Conservation (phyloP, 2,797 vertebrate species). For the Danio jaintianensis region DNA sequence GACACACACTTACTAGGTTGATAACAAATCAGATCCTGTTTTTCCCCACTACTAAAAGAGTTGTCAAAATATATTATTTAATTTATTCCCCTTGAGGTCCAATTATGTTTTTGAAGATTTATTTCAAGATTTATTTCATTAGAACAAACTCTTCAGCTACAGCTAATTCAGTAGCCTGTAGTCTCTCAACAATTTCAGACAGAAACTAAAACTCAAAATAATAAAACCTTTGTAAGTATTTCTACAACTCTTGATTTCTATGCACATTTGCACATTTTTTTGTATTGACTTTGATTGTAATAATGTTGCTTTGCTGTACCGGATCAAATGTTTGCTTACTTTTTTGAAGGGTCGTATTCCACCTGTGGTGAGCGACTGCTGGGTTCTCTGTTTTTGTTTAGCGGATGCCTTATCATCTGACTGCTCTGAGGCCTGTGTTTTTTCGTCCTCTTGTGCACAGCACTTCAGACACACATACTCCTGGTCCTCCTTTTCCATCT, state of each 20-base stretch:
- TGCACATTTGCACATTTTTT: too few species aligned
- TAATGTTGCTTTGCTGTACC: neutral
- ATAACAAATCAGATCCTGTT: neutral
- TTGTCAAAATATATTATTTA: neutral
- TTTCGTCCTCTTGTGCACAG: constrained; percentile 92
- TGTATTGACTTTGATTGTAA: neutral
- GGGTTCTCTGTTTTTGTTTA: constrained; percentile 80
- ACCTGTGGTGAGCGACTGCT: constrained; percentile 73
- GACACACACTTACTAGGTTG: neutral
- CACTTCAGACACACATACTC: constrained; percentile 97
- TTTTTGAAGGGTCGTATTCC: constrained; percentile 88
- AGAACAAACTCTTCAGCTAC: neutral
- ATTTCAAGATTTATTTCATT: neutral
- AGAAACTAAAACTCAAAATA: neutral
- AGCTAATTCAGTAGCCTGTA: neutral
- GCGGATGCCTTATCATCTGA: constrained; percentile 75
- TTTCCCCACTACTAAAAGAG: neutral
- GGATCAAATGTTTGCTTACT: constrained; percentile 70
- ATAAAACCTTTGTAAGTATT: neutral
- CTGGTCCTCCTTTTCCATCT: constrained; percentile 97
- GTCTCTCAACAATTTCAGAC: neutral
- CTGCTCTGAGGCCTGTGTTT: constrained; percentile 72
- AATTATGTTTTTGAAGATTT: neutral
- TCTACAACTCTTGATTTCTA: neutral
- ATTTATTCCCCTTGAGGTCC: neutral